phyloP scores from a whole-genome alignment of 2,888 invertebrate species.

The Drosophila nigritarsus region DNA sequence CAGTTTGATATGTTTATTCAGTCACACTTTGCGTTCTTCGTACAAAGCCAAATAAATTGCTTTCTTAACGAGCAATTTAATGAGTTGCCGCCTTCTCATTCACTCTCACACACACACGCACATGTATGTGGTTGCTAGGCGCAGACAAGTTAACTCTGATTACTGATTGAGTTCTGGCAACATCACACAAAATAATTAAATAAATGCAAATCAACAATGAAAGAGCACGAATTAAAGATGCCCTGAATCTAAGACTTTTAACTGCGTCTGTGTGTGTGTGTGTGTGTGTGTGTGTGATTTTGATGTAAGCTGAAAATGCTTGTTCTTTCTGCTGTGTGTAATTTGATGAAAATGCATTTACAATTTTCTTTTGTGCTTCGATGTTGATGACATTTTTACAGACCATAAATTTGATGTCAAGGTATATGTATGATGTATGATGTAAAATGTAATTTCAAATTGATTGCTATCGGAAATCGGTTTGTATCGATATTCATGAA shows the following conservation, averaged over 20 bases:
- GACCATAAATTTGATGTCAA: background rate
- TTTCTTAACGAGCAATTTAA: slow-evolving; percentile 4
- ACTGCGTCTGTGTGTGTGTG: background rate
- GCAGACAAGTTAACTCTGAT: background rate
- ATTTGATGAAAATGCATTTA: background rate
- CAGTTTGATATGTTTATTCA: background rate
- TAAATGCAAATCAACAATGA: slow-evolving; percentile 1
- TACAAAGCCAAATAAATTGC: background rate
- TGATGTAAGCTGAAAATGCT: background rate
- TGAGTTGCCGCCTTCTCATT: background rate
- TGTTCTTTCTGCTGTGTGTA: background rate
- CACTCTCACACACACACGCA: background rate
- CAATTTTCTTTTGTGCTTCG: background rate
- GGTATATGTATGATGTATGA: background rate
- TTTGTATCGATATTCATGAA: background rate
- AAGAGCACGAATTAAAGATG: background rate
- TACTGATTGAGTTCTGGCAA: background rate
- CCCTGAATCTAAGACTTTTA: background rate
- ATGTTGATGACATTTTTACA: background rate
- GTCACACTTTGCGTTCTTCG: background rate
- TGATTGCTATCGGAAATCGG: background rate
- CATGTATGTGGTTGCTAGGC: background rate
- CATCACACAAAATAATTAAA: slow-evolving; percentile 1
- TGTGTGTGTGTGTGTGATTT: background rate
- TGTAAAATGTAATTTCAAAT: background rate